Evolutionary conservation across 1,140 invertebrate genomes (phyloP).

Genomic region (Musca domestica): DNA sequence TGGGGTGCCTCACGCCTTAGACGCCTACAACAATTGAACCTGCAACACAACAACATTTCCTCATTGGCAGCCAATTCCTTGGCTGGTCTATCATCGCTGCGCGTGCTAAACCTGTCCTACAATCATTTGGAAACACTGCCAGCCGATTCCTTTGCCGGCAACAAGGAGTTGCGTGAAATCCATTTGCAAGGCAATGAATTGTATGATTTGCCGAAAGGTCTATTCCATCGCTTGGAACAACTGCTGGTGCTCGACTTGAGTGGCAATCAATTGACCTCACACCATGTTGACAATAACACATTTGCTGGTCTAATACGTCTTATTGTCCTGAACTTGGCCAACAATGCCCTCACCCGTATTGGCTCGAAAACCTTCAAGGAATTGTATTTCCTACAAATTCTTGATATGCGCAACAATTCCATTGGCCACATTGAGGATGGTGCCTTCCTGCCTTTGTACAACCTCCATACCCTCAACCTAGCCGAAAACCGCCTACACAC

Average conservation of each 20-base stretch:
- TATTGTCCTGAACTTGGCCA: conserved; percentile 67
- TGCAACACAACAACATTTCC: conserved; percentile 74
- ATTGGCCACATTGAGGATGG: conserved; percentile 73
- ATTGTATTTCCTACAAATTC: conserved; percentile 77
- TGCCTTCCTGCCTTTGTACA: conserved; percentile 77
- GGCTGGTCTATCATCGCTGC: conserved; percentile 65
- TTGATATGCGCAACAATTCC: conserved; percentile 76
- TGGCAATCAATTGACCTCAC: conserved; percentile 68
- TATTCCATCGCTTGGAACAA: conserved; percentile 67
- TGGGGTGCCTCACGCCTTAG: conserved; percentile 66
- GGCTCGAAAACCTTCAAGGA: conserved; percentile 73
- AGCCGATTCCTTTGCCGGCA: conserved; percentile 67
- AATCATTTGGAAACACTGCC: conserved; percentile 72
- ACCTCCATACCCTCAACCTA: conserved; percentile 76
- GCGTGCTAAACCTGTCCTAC: conserved; percentile 73
- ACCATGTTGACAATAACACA: conserved; percentile 66
- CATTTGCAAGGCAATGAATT: conserved; percentile 73
- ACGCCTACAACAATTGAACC: conserved; percentile 67
- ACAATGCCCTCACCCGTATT: conserved; percentile 65
- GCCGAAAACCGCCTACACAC: conserved; percentile 73
- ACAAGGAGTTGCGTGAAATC: conserved; percentile 69
- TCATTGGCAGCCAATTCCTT: conserved; percentile 67
- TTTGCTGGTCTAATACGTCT: conserved; percentile 69
- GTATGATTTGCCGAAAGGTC: conserved; percentile 66
- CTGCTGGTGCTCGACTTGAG: conserved; percentile 71